These are phyloP conservation scores for Eumerus sabulonum DNA, from an alignment of 2,888 invertebrate species.

Conservation along the genomic window DNA sequence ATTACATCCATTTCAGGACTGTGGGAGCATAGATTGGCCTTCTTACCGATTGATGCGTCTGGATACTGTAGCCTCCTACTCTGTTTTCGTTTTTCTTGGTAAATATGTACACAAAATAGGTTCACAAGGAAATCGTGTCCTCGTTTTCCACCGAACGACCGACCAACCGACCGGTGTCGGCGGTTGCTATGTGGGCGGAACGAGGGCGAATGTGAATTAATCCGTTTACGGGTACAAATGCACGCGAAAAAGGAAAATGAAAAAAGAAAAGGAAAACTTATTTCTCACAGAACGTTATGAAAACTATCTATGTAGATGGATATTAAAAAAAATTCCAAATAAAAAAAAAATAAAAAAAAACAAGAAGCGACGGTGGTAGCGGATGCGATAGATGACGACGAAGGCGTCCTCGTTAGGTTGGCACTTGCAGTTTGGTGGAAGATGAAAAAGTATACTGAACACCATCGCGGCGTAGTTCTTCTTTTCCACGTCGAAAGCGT, in stretches of 20 bases:
- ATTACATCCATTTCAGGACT: constrained; percentile 40
- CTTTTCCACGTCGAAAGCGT: constrained; percentile 15
- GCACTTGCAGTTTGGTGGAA: constrained; percentile 51
- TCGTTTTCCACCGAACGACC: neutral
- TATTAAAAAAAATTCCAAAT: constrained; percentile 4
- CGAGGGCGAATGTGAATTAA: no score
- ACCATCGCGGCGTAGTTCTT: constrained; percentile 33
- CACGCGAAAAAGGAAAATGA: no score
- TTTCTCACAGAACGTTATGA: neutral
- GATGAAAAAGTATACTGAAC: constrained; percentile 29
- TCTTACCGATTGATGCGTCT: constrained; percentile 22
- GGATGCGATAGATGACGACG: neutral
- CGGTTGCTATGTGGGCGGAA: neutral
- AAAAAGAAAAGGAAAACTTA: no score
- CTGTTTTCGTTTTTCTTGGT: neutral
- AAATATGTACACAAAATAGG: neutral
- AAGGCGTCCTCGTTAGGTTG: constrained; percentile 40
- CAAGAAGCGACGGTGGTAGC: no score
- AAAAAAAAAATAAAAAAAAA: constrained; percentile 1
- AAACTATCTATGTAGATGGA: neutral
- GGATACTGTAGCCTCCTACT: no score
- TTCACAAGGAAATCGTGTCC: constrained; percentile 3
- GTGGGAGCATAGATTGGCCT: neutral
- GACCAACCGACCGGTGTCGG: neutral
- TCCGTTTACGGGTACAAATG: no score